Conservation (phyloP, 2,113 vertebrate genomes). For the Trogon surrucura region DNA sequence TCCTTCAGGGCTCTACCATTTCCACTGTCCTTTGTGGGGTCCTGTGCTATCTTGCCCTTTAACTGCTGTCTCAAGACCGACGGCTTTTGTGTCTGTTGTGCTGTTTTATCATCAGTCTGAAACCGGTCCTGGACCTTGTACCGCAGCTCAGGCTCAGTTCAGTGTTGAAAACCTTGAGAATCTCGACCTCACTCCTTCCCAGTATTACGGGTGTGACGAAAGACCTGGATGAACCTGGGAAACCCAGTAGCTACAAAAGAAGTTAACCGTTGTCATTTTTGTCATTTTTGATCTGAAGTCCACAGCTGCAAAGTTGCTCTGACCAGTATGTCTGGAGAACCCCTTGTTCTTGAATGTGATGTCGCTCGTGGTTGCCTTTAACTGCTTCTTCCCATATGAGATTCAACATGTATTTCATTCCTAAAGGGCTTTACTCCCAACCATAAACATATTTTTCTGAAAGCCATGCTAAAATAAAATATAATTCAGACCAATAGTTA, state of each 20-base stretch:
- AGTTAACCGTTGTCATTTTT: background rate
- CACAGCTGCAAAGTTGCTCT: background rate
- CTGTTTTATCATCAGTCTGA: background rate
- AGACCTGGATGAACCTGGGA: background rate
- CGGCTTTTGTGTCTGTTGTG: background rate
- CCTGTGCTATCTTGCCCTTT: background rate
- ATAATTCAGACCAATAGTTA: background rate
- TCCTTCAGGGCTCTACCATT: background rate
- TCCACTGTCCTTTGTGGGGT: background rate
- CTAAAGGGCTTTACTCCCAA: background rate
- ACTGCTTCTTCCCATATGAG: background rate
- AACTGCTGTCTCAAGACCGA: background rate
- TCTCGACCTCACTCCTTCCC: background rate
- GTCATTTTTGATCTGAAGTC: background rate
- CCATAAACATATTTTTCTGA: background rate
- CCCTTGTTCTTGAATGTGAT: background rate
- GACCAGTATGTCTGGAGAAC: background rate
- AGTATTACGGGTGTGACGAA: background rate
- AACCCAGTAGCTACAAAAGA: background rate
- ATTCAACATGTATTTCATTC: background rate
- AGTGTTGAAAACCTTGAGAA: background rate
- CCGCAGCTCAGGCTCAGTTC: background rate
- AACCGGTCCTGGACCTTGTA: background rate
- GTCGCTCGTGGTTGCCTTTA: background rate
- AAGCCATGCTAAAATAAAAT: background rate